Percentiles rank a stretch among this genome's conserved stretches.
Evolutionary conservation across 2,888 invertebrate genomes (phyloP).

Genomic region (Diogma glabrata): DNA sequence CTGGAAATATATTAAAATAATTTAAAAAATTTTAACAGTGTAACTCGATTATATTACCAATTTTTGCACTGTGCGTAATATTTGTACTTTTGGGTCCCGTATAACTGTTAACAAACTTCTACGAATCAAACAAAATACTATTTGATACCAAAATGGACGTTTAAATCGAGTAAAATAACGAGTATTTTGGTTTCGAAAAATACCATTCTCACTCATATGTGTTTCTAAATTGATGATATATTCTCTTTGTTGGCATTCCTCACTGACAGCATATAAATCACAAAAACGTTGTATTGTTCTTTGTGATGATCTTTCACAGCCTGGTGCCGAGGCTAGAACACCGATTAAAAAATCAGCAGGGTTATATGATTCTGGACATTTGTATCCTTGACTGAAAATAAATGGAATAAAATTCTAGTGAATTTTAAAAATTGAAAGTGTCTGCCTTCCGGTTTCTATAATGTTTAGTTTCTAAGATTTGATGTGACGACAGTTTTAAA

Average conservation of each 20-base stretch:
- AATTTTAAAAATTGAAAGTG: too few species aligned
- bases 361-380: constrained; percentile 72
- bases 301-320: constrained; percentile 58
- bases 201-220: constrained; percentile 46
- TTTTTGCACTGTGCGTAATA: constrained; percentile 67
- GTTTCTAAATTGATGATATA: constrained; percentile 60
- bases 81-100: constrained; percentile 71
- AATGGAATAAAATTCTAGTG: too few species aligned
- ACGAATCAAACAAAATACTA: constrained; percentile 64
- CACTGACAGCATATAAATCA: constrained; percentile 66
- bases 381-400: constrained; percentile 42
- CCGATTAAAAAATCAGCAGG: constrained; percentile 85
- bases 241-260: constrained; percentile 63
- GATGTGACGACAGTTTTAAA: too few species aligned
- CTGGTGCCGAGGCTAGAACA: constrained; percentile 67
- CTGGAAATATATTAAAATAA: constrained; percentile 30
- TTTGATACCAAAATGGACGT: constrained; percentile 52
- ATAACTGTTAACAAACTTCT: constrained; percentile 60
- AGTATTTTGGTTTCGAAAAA: constrained; percentile 32
- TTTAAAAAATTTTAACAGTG: constrained; percentile 6
- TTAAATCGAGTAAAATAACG: constrained; percentile 11
- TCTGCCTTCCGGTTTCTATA: too few species aligned
- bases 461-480: too few species aligned
- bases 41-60: constrained; percentile 44
- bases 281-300: constrained; percentile 60